Percentiles rank a stretch among this genome's conserved stretches.
Conservation (phyloP, 2,113 vertebrate genomes). For the Ovibos moschatus region DNA sequence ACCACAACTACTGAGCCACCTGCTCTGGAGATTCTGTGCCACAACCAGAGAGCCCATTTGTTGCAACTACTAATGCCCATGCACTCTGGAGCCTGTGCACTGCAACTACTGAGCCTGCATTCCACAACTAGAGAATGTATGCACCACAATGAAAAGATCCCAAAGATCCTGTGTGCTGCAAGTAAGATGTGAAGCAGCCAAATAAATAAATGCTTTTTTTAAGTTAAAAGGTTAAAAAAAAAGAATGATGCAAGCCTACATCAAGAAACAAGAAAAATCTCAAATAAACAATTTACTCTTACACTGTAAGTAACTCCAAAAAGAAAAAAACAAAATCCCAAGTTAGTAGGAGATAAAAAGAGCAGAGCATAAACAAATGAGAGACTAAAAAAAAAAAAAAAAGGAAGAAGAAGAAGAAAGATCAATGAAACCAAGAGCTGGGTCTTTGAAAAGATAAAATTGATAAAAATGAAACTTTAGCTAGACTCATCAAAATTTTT, state of each 20-base stretch:
- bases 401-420: not conserved
- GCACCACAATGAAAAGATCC: not conserved
- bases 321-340: not conserved
- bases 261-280: not conserved
- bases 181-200: not conserved
- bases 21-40: not conserved
- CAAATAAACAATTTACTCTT: not conserved
- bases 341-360: not conserved
- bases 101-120: not conserved
- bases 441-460: not conserved
- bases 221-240: not conserved
- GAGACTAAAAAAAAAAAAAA: not conserved
- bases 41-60: not conserved
- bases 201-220: not conserved
- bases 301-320: not conserved
- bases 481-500: not conserved
- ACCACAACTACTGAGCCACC: not conserved
- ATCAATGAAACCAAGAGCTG: not conserved
- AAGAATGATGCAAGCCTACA: not conserved
- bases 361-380: not conserved
- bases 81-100: not conserved
- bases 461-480: not conserved
- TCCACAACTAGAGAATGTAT: not conserved
- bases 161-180: not conserved
- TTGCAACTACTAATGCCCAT: not conserved